These are phyloP conservation scores for Neocrepidodera transversa DNA, from an alignment of 2,888 invertebrate species.

Conservation along the genomic window DNA sequence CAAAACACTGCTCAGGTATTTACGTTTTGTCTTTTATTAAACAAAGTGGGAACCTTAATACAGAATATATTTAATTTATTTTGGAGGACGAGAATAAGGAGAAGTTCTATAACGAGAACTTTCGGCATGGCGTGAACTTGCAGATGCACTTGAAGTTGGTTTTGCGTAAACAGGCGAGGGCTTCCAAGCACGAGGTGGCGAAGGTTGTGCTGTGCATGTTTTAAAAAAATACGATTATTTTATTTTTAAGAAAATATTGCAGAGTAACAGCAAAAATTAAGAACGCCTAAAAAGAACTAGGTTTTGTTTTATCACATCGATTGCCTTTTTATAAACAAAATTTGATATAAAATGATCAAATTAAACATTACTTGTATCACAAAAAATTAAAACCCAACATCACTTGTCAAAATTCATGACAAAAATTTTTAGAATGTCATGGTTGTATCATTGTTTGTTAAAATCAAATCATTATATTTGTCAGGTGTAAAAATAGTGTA, in stretches of 20 bases:
- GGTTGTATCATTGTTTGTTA: too few species aligned
- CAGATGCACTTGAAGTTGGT: slow-evolving; percentile 10
- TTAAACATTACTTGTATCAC: too few species aligned
- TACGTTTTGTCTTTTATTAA: too few species aligned
- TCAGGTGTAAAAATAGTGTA: too few species aligned
- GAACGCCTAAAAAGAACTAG: neutral
- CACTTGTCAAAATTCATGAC: too few species aligned
- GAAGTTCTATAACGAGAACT: slow-evolving; percentile 66
- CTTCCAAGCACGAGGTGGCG: slow-evolving; percentile 64
- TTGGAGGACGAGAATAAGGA: slow-evolving; percentile 66
- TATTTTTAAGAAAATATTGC: neutral
- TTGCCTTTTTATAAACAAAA: too few species aligned
- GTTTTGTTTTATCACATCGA: too few species aligned
- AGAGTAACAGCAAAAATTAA: slow-evolving; percentile 4
- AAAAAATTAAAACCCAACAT: too few species aligned
- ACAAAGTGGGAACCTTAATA: slow-evolving; percentile 16
- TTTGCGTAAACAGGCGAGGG: slow-evolving; percentile 58
- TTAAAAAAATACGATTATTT: slow-evolving; percentile 13
- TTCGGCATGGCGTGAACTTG: slow-evolving; percentile 54
- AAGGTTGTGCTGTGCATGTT: slow-evolving; percentile 53
- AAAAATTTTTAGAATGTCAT: too few species aligned
- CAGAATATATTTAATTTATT: slow-evolving; percentile 56
- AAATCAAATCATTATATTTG: too few species aligned
- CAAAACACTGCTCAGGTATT: too few species aligned
- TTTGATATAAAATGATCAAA: too few species aligned